Base-by-base conservation (phyloP, 2,797 vertebrate species). In the Chelon auratus region DNA sequence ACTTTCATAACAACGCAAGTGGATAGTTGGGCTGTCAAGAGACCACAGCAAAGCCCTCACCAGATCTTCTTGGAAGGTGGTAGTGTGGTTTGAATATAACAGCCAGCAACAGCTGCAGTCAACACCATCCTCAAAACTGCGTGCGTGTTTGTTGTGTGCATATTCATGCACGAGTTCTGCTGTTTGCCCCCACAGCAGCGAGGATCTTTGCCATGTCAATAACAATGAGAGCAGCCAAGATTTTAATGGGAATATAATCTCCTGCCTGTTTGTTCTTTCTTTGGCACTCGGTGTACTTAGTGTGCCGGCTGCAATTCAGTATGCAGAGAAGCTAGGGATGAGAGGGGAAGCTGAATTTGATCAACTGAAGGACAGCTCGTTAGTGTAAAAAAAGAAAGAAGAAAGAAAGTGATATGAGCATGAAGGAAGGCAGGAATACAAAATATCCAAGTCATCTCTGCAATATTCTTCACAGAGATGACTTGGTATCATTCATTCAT, bases 191-290 rank as follows among this genome's bases (percentile, higher is more conserved):
- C 65, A 36, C 63, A 72, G 72, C 78, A 66, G 62, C 48, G 61
- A 87, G 77, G 74, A 82, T 87, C 78, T 88, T 45, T 73, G 71
- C 74, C 73, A 79, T 86, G 84, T 85, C 85, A 88, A 90, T 84
- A 90, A 83, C 75, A 84, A 80, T 80, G 72, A 83, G 65, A 83
- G 77, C 71, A 87, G 88, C 90, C 90, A 91, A 91, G 81, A 89
- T 89, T 89, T 88, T 88, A 87, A 88, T 91, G 87, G 87, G 82
- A 91, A 87, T 89, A 81, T 88, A 89, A 90, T 91, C 80, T 86
- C 82, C 68, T 78, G 76, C 70, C 67, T 90, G 80, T 89, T 87
- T 88, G 85, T 84, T 90, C 75, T 84, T 82, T 84, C 70, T 61
- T 80, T 81, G 76, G 78, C 83, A 76, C 52, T 78, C 51, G 26